Evolutionary conservation across 2,797 vertebrate species (phyloP).

Genomic region (Trichosurus vulpecula): DNA sequence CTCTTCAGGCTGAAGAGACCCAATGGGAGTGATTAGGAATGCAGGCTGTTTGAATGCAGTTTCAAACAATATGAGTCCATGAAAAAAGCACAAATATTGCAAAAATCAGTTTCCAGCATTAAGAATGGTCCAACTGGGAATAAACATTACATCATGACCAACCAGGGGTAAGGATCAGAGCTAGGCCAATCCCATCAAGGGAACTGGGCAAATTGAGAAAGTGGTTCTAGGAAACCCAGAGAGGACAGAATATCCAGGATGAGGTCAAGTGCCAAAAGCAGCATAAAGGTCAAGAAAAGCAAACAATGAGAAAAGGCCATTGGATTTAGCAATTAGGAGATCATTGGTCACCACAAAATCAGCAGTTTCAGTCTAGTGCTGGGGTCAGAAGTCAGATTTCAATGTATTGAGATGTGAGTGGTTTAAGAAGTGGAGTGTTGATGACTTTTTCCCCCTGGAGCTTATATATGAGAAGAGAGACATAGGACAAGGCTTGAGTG

Average conservation of each 20-base stretch:
- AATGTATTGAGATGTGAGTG: neutral
- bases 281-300: neutral
- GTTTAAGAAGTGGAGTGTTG: neutral
- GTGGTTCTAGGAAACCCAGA: neutral
- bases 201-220: neutral
- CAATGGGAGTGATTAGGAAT: neutral
- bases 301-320: neutral
- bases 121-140: neutral
- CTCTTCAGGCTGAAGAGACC: neutral
- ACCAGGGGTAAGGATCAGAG: neutral
- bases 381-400: neutral
- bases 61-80: neutral
- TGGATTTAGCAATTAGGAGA: neutral
- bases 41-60: neutral
- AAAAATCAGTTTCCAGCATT: neutral
- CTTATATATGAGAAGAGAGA: neutral
- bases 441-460: neutral
- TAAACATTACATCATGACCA: neutral
- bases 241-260: neutral
- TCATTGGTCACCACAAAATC: neutral
- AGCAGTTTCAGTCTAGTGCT: neutral
- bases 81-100: neutral
- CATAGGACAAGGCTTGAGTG: neutral
- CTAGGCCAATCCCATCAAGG: neutral
- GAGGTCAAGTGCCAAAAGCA: neutral